phyloP scores from a whole-genome alignment of 2,888 invertebrate species.

The Aphidoletes aphidimyza region DNA sequence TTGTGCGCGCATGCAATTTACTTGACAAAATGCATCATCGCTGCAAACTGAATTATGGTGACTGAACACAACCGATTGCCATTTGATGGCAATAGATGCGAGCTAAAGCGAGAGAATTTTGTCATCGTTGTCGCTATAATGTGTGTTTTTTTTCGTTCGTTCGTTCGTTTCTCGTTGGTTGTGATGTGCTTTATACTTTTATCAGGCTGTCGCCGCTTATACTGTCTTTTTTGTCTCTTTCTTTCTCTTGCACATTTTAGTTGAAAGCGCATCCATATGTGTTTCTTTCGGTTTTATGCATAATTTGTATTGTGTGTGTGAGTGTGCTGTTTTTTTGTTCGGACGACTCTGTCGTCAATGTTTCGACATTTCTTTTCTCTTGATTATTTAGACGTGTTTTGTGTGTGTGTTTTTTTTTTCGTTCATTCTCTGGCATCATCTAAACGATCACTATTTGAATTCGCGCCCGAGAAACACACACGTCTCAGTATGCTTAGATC shows the following conservation, averaged over 20 bases:
- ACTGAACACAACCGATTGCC: background rate
- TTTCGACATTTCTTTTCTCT: slow-evolving; percentile 43
- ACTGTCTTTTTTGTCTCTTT: background rate
- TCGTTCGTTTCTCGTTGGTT: background rate
- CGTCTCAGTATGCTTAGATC: too few species aligned
- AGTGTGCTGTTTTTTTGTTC: slow-evolving; percentile 36
- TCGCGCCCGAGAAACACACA: too few species aligned
- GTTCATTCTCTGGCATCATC: background rate
- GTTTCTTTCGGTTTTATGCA: slow-evolving; percentile 33
- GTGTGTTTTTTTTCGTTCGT: background rate
- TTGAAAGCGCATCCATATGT: slow-evolving; percentile 40
- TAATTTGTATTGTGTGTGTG: slow-evolving; percentile 47
- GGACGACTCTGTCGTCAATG: slow-evolving; percentile 21
- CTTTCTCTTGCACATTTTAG: background rate
- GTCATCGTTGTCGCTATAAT: too few species aligned
- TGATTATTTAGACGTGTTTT: background rate
- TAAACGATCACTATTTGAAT: too few species aligned
- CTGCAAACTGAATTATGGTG: slow-evolving; percentile 13
- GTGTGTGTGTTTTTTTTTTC: background rate
- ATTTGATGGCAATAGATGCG: background rate
- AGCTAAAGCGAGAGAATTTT: too few species aligned
- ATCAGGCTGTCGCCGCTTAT: slow-evolving; percentile 33
- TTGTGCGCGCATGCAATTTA: slow-evolving; percentile 22
- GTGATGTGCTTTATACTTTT: background rate
- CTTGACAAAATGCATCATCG: slow-evolving; percentile 49